These are phyloP conservation scores for Poeciliopsis turrubarensis DNA, from an alignment of 2,113 vertebrate genomes.

Conservation along the genomic window DNA sequence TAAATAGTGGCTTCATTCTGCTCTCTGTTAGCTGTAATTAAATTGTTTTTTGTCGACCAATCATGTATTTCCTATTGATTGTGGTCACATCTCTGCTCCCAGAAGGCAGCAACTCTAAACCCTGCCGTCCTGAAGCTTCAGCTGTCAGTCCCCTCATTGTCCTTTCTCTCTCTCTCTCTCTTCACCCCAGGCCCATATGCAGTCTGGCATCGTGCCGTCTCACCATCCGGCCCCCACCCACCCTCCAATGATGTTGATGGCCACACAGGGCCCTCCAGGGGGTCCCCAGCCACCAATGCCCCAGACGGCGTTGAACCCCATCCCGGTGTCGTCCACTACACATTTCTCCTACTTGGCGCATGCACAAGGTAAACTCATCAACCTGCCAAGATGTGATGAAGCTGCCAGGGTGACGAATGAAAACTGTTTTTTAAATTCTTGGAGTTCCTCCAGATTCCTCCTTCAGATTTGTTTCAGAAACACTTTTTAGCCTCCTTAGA, in stretches of 20 bases:
- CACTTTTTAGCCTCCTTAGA: no score
- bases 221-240: conserved; percentile 90
- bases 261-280: conserved; percentile 90
- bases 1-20: not conserved
- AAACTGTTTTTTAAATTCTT: no score
- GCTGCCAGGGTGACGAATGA: no score
- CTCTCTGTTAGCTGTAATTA: not conserved
- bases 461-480: no score
- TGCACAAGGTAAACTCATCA: conserved; percentile 70
- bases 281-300: conserved; percentile 92
- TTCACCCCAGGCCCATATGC: conserved; percentile 91
- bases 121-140: not conserved
- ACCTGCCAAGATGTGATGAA: not conserved
- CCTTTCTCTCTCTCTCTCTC: not conserved
- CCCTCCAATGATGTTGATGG: conserved; percentile 98
- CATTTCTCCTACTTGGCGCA: conserved; percentile 84
- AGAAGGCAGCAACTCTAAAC: no score
- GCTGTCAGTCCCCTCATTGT: not conserved
- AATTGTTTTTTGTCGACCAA: not conserved
- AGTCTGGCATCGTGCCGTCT: conserved; percentile 95
- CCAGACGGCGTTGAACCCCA: conserved; percentile 95
- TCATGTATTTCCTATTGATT: not conserved
- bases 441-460: no score
- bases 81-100: not conserved
- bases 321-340: conserved; percentile 86